A percentile compares a stretch with the other conserved stretches of the same genome.
phyloP scores from a whole-genome alignment of 2,113 vertebrate genomes.

The Recurvirostra avosetta region DNA sequence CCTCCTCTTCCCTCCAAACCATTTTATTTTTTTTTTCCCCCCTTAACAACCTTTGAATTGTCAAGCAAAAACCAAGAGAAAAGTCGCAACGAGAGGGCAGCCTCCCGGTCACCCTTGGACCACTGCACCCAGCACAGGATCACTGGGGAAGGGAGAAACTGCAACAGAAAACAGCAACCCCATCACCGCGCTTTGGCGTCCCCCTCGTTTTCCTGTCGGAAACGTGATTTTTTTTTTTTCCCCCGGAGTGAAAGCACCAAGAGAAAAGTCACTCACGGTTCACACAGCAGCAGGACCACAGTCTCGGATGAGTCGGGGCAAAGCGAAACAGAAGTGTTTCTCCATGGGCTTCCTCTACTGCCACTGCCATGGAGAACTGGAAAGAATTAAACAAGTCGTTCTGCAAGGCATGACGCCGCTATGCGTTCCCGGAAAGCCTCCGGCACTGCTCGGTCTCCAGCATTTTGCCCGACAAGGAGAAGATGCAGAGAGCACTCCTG shows the following conservation, averaged over 20 bases:
- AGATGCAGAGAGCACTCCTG: neutral
- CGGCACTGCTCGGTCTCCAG: neutral
- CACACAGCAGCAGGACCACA: neutral
- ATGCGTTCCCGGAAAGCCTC: neutral
- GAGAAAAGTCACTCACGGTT: neutral
- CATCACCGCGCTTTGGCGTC: rapidly evolving
- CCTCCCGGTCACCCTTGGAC: rapidly evolving
- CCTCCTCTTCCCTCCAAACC: neutral
- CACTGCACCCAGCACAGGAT: neutral
- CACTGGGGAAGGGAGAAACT: neutral
- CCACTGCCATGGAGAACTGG: neutral
- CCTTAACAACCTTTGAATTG: neutral
- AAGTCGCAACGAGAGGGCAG: neutral
- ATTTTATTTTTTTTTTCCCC: neutral
- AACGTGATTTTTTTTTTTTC: neutral
- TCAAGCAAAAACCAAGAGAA: neutral
- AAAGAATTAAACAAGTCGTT: neutral
- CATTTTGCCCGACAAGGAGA: neutral
- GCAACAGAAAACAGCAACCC: neutral
- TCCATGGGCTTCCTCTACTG: neutral
- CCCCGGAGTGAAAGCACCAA: neutral
- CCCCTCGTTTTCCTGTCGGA: neutral
- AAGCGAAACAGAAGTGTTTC: neutral
- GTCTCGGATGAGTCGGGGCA: neutral
- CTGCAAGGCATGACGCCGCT: neutral